A percentile compares a stretch with the other conserved stretches of the same genome.
Conservation (phyloP, 2,113 vertebrate genomes). For the Fregata magnificens region DNA sequence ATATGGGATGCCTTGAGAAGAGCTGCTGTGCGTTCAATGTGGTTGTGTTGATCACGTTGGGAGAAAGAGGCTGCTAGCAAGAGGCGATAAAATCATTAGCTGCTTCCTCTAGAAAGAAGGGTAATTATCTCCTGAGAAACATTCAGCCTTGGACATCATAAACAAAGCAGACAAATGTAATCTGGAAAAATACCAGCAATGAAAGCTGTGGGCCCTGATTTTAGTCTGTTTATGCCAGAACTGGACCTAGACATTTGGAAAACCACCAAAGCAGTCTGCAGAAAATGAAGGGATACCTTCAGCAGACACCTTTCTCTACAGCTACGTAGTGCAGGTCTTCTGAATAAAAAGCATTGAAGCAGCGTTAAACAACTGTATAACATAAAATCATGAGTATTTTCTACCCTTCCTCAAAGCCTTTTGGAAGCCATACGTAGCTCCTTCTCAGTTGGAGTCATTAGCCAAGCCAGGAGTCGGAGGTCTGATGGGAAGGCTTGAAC, state of each 20-base stretch:
- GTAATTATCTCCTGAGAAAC: background rate
- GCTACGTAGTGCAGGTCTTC: background rate
- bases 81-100: background rate
- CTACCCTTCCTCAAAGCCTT: background rate
- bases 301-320: background rate
- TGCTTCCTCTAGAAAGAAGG: background rate
- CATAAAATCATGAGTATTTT: background rate
- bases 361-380: background rate
- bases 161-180: background rate
- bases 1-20: background rate
- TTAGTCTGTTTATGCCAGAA: background rate
- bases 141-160: background rate
- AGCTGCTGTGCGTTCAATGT: background rate
- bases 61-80: background rate
- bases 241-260: background rate
- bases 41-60: fast-evolving
- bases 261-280: background rate
- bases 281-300: background rate
- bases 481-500: background rate
- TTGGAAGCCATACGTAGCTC: background rate
- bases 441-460: background rate
- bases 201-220: background rate
- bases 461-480: background rate
- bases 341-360: background rate
- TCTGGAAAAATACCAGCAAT: background rate